Evolutionary conservation across 2,113 vertebrate genomes (phyloP).

Genomic region (Piliocolobus tephrosceles): DNA sequence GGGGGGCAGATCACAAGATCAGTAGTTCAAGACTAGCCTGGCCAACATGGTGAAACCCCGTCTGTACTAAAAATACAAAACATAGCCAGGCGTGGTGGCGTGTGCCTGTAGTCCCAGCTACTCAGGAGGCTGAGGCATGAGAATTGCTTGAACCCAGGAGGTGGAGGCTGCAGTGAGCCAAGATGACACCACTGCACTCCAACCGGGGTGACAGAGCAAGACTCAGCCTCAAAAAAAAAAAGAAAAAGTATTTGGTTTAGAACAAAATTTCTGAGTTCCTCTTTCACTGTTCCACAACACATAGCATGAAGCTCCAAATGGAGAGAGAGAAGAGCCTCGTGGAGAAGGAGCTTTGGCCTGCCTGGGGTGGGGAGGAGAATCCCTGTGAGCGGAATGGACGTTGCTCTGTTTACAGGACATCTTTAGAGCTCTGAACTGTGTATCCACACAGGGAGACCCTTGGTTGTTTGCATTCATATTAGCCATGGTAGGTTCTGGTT

Average conservation of each 20-base stretch:
- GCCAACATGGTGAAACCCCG: neutral
- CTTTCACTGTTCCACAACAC: neutral
- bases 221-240: neutral
- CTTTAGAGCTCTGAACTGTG: neutral
- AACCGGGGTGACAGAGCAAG: neutral
- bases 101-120: neutral
- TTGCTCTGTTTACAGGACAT: neutral
- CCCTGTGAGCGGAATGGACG: neutral
- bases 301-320: neutral
- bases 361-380: neutral
- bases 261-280: neutral
- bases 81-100: rapidly evolving
- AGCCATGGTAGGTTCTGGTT: neutral
- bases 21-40: neutral
- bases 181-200: neutral
- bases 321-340: neutral
- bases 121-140: neutral
- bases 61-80: neutral
- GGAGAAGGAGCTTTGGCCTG: neutral
- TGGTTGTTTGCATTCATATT: neutral
- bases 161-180: neutral
- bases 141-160: neutral
- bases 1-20: neutral
- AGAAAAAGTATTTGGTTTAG: too few relatives aligned
- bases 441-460: neutral